phyloP scores from a whole-genome alignment of 2,797 vertebrate species.

The Manis javanica region DNA sequence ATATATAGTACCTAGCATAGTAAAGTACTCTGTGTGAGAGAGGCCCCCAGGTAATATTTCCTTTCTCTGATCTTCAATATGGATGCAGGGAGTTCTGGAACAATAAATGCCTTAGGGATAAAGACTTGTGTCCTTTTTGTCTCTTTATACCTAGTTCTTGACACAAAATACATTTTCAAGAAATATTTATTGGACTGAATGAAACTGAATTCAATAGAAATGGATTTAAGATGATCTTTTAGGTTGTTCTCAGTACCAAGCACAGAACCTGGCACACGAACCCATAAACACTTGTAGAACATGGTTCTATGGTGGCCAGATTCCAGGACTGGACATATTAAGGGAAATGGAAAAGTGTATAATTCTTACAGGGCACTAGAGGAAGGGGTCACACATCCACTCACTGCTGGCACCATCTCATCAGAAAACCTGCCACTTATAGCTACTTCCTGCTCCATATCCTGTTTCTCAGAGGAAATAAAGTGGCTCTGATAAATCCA shows the following conservation, averaged over 20 bases:
- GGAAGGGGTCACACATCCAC: not conserved
- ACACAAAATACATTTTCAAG: slow-evolving; percentile 45
- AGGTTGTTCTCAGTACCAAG: not conserved
- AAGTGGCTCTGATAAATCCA: not conserved
- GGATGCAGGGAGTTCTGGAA: not conserved
- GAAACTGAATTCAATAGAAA: slow-evolving; percentile 66
- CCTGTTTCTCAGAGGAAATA: not conserved
- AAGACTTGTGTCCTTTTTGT: not conserved
- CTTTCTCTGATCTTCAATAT: slow-evolving; percentile 25
- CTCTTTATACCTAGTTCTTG: slow-evolving; percentile 4
- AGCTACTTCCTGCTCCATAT: not conserved
- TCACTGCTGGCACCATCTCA: not conserved
- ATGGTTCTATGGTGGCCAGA: not conserved
- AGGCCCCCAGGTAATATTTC: not conserved
- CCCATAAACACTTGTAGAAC: not conserved
- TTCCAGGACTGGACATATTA: not conserved
- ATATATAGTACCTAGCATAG: not conserved
- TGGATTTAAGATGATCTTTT: slow-evolving; percentile 46
- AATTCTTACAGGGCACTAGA: not conserved
- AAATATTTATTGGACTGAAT: slow-evolving; percentile 26
- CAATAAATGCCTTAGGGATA: not conserved
- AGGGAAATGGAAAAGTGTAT: slow-evolving; percentile 42
- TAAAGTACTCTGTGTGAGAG: not conserved
- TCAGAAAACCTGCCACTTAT: not conserved
- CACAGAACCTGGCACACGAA: not conserved